Percentiles rank a stretch among this genome's conserved stretches.
Conservation (phyloP, 2,113 vertebrate species). For the Mormoops blainvillei region DNA sequence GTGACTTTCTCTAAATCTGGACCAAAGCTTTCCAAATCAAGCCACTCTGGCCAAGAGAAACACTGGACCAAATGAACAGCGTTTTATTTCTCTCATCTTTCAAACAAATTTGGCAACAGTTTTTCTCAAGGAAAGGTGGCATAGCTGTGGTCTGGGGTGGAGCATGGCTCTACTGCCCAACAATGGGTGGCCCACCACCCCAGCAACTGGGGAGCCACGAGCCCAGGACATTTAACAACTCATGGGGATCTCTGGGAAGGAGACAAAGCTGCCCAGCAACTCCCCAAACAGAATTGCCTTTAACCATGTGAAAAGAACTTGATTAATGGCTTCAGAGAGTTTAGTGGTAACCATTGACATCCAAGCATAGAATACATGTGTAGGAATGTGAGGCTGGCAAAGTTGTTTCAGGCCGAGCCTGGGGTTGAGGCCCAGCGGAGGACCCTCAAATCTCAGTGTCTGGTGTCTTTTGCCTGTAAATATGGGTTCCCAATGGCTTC, state of each 20-base stretch:
- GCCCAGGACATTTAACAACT: not conserved
- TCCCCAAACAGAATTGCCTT: not conserved
- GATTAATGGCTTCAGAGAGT: not conserved
- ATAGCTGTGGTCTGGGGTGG: not conserved
- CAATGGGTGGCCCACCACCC: not conserved
- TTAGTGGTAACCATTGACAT: not conserved
- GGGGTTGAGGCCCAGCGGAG: not conserved
- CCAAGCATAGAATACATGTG: not conserved
- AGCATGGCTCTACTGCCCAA: not conserved
- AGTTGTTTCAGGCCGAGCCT: not conserved
- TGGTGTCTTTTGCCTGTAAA: not conserved
- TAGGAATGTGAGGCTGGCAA: not conserved
- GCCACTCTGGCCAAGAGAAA: conserved; percentile 1
- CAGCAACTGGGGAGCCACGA: not conserved
- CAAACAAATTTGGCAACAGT: not conserved
- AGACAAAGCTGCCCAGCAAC: conserved; percentile 36
- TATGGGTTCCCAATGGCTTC: not conserved
- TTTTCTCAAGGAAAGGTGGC: not conserved
- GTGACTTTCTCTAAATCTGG: not conserved
- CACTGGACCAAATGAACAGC: not conserved
- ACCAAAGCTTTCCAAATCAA: conserved; percentile 8
- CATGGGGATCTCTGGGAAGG: not conserved
- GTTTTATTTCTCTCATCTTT: not conserved
- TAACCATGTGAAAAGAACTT: conserved; percentile 23
- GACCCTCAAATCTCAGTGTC: not conserved